Conservation (phyloP, 2,888 invertebrate species). For the Malthinus seriepunctatus region DNA sequence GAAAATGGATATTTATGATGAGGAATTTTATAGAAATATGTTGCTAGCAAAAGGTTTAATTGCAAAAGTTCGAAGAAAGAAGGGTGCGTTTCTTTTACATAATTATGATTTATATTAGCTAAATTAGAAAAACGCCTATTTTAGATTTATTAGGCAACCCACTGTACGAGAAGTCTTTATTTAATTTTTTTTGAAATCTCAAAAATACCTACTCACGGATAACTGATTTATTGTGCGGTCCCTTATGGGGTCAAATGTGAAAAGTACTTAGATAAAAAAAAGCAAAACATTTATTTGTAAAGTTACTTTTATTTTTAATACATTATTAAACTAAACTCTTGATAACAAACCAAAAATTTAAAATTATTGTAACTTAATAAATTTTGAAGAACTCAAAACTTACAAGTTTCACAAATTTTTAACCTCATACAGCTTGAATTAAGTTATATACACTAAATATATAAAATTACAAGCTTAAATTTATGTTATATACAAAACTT, state of each 20-base stretch:
- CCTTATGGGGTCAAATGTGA: no score
- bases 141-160: no score
- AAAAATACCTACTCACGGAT: neutral
- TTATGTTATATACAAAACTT: neutral
- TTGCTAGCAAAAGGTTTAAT: constrained; percentile 55
- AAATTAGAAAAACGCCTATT: no score
- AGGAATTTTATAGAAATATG: constrained; percentile 58
- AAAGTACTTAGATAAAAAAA: no score
- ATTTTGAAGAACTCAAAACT: neutral
- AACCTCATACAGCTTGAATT: neutral
- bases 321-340: no score
- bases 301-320: neutral
- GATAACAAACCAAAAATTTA: neutral
- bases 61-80: constrained; percentile 49
- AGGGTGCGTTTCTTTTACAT: constrained; percentile 37
- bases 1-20: constrained; percentile 53
- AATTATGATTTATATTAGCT: no score
- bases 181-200: no score
- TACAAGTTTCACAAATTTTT: neutral
- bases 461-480: constrained; percentile 1
- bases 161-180: no score
- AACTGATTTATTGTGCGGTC: no score
- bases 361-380: neutral
- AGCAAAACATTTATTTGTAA: neutral
- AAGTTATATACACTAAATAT: constrained; percentile 15